phyloP scores from a whole-genome alignment of 2,888 invertebrate genomes.

The Agrochola macilenta region DNA sequence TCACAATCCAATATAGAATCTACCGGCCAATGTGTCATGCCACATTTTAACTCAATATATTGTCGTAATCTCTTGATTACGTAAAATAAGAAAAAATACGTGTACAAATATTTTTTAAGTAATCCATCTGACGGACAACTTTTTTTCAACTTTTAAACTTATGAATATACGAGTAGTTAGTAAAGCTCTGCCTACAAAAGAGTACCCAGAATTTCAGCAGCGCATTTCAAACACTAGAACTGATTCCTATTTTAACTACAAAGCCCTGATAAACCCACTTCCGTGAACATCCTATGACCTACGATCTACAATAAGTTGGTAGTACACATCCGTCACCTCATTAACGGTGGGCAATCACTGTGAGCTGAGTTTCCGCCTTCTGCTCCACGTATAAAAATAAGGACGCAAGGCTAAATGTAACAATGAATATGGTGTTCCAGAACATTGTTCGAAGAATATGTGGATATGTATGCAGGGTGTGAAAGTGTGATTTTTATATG shows the following conservation, averaged over 20 bases:
- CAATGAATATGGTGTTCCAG: slow-evolving; percentile 45
- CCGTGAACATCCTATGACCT: slow-evolving; percentile 2
- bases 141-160: background rate
- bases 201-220: background rate
- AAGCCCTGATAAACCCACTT: background rate
- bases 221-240: background rate
- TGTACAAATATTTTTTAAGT: too few relatives aligned
- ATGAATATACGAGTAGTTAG: background rate
- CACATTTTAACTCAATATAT: too few relatives aligned
- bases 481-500: background rate
- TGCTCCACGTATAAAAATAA: slow-evolving; percentile 52
- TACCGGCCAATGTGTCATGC: too few relatives aligned
- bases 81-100: too few relatives aligned
- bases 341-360: slow-evolving; percentile 59
- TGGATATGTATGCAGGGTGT: background rate
- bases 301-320: slow-evolving; percentile 26
- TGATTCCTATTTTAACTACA: background rate
- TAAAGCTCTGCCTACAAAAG: background rate
- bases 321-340: slow-evolving; percentile 56
- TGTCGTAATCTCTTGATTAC: too few relatives aligned
- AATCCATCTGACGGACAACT: too few relatives aligned
- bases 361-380: slow-evolving; percentile 53
- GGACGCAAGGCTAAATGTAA: slow-evolving; percentile 44
- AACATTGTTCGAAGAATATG: slow-evolving; percentile 9
- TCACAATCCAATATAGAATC: too few relatives aligned